phyloP scores from a whole-genome alignment of 2,888 invertebrate species.

The Allolobophora icterica region DNA sequence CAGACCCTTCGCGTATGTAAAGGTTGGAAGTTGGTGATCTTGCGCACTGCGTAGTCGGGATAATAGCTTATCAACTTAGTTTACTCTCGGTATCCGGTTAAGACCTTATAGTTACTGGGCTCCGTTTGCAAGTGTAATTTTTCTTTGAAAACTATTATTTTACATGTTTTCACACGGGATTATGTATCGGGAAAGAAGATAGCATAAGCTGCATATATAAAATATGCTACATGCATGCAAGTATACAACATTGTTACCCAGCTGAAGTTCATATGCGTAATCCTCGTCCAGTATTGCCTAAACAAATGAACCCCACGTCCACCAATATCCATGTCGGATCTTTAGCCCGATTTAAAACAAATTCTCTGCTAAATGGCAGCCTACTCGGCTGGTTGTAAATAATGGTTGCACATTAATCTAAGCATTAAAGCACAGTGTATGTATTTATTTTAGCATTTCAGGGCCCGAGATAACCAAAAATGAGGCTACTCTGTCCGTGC shows the following conservation, averaged over 20 bases:
- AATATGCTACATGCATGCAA: background rate
- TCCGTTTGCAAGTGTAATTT: background rate
- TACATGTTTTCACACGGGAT: background rate
- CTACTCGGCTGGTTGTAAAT: background rate
- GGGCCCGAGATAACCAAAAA: background rate
- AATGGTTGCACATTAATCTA: constrained; percentile 5
- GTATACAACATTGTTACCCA: background rate
- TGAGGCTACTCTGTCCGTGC: background rate
- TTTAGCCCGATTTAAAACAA: background rate
- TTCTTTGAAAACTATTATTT: background rate
- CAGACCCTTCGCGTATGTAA: background rate
- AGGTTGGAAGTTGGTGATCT: background rate
- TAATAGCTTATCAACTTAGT: background rate
- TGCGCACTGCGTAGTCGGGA: background rate
- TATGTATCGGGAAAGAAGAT: background rate
- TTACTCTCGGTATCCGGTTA: background rate
- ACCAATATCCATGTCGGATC: background rate
- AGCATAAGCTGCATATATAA: background rate
- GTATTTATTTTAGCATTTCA: background rate
- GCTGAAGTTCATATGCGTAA: background rate
- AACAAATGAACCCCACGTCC: too few relatives aligned
- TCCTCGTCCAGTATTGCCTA: too few relatives aligned
- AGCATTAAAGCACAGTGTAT: background rate
- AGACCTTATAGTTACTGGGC: background rate
- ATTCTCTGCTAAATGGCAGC: background rate